Conservation (phyloP, 2,888 invertebrate genomes). For the Eupithecia subfuscata region DNA sequence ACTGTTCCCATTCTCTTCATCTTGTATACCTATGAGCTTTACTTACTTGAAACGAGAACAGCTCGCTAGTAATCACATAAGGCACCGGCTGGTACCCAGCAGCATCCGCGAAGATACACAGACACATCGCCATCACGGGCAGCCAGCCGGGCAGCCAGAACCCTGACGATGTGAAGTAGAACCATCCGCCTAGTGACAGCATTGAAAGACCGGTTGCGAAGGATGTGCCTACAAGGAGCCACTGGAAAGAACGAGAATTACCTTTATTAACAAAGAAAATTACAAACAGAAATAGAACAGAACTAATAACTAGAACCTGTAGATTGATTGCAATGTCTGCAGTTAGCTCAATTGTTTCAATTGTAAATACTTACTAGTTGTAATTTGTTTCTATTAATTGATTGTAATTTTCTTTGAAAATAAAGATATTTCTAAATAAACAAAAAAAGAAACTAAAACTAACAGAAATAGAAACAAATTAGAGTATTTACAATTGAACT, state of each 20-base stretch:
- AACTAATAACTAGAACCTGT: too few relatives aligned
- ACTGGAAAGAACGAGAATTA: slow-evolving; percentile 55
- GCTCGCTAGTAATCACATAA: slow-evolving; percentile 77
- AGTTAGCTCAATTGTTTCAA: too few relatives aligned
- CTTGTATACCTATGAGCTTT: background rate
- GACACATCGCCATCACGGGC: slow-evolving; percentile 75
- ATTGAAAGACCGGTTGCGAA: slow-evolving; percentile 74
- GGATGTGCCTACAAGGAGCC: slow-evolving; percentile 74
- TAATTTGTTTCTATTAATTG: too few relatives aligned
- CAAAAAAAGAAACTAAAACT: too few relatives aligned
- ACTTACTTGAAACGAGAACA: slow-evolving; percentile 75
- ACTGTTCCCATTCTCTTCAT: background rate
- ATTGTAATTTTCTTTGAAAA: too few relatives aligned
- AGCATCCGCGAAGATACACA: slow-evolving; percentile 76
- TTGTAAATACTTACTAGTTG: too few relatives aligned
- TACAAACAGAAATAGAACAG: background rate
- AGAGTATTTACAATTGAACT: too few relatives aligned
- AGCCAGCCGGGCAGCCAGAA: slow-evolving; percentile 77
- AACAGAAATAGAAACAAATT: too few relatives aligned
- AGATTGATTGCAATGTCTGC: too few relatives aligned
- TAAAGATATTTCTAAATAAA: too few relatives aligned
- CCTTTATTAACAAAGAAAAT: too few relatives aligned
- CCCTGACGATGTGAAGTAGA: slow-evolving; percentile 68
- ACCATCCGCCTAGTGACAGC: slow-evolving; percentile 76
- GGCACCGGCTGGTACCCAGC: slow-evolving; percentile 79